Evolutionary conservation across 2,888 invertebrate species (phyloP).

Genomic region (Tholera decimalis): DNA sequence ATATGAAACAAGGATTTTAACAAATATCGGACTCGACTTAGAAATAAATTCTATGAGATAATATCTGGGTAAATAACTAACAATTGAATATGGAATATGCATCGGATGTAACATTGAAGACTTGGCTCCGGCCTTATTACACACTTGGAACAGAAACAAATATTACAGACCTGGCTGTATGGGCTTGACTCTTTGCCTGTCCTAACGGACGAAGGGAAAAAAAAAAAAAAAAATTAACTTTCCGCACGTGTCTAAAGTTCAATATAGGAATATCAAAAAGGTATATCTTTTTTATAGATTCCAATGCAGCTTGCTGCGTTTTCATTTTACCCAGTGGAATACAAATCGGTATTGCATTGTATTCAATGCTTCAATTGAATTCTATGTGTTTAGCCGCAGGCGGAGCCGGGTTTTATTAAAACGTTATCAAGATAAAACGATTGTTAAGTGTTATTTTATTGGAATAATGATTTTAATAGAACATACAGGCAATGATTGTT

Average conservation of each 20-base stretch:
- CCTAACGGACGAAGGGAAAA: too few relatives aligned
- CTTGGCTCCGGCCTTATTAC: too few relatives aligned
- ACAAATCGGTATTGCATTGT: constrained; percentile 61
- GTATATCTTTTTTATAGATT: constrained; percentile 41
- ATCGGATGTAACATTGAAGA: too few relatives aligned
- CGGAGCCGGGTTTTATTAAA: constrained; percentile 41
- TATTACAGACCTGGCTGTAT: too few relatives aligned
- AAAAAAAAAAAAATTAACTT: constrained; percentile 14
- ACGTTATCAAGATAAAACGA: constrained; percentile 44
- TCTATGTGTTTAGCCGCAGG: constrained; percentile 46
- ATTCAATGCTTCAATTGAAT: constrained; percentile 58
- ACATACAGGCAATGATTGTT: not conserved
- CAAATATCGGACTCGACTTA: too few relatives aligned
- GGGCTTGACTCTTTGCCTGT: too few relatives aligned
- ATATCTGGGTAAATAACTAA: too few relatives aligned
- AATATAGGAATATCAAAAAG: constrained; percentile 28
- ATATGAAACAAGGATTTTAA: too few relatives aligned
- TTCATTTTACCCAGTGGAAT: constrained; percentile 61
- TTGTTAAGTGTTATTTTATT: constrained; percentile 46
- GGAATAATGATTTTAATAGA: constrained; percentile 20
- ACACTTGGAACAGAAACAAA: too few relatives aligned
- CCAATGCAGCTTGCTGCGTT: constrained; percentile 55
- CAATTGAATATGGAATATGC: too few relatives aligned
- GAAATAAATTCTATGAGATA: too few relatives aligned
- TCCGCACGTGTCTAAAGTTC: constrained; percentile 18